phyloP scores from a whole-genome alignment of 2,113 vertebrate species.

The Dinomys branickii region DNA sequence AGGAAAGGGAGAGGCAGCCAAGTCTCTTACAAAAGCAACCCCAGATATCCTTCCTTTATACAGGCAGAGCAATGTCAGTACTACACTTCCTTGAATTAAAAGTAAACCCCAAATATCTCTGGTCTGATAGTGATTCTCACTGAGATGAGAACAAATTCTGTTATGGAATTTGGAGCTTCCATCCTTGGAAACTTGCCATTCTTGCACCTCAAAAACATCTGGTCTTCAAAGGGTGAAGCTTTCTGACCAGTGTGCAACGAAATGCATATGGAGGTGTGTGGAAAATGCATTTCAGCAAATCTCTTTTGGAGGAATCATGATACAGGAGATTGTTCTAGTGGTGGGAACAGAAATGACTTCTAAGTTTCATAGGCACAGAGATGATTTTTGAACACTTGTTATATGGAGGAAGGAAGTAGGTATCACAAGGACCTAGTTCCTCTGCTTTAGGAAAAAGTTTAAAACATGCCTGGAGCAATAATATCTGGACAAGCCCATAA shows the following conservation, averaged over 20 bases:
- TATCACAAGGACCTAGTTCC: background rate
- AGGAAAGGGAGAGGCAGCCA: background rate
- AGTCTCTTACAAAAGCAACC: background rate
- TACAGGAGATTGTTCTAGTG: background rate
- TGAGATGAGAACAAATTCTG: background rate
- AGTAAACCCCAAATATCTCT: background rate
- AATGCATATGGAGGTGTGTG: background rate
- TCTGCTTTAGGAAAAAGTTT: background rate
- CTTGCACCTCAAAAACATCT: background rate
- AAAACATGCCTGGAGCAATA: background rate
- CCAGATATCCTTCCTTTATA: background rate
- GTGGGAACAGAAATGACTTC: background rate
- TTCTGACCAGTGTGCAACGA: background rate
- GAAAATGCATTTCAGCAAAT: background rate
- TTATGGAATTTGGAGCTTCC: background rate
- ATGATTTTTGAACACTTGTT: constrained; percentile 17
- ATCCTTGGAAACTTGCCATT: background rate
- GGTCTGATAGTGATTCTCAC: background rate
- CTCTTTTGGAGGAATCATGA: background rate
- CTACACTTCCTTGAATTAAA: background rate
- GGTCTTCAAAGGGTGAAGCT: background rate
- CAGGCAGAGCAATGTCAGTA: background rate
- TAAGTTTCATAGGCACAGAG: background rate
- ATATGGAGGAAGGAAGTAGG: background rate
- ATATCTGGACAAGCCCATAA: background rate